A percentile compares a stretch with the other conserved stretches of the same genome.
Evolutionary conservation across 2,888 invertebrate genomes (phyloP).

Genomic region (Germaria angustata): DNA sequence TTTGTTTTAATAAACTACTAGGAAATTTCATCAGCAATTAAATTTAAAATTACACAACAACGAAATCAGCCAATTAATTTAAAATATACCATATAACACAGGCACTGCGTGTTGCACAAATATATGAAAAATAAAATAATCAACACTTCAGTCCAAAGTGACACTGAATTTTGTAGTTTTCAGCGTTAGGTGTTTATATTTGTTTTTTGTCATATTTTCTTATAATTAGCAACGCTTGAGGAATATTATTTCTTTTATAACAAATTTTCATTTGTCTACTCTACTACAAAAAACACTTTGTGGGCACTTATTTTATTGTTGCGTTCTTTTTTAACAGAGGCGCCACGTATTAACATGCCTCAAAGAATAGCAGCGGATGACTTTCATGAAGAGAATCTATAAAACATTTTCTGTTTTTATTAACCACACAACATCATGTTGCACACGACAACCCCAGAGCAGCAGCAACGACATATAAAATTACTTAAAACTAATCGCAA

Average conservation of each 20-base stretch:
- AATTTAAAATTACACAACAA: slow-evolving; percentile 32
- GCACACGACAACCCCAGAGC: background rate
- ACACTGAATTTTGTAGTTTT: slow-evolving; percentile 74
- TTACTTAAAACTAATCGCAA: slow-evolving; percentile 48
- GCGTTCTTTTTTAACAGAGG: slow-evolving; percentile 38
- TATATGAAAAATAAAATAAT: slow-evolving; percentile 71
- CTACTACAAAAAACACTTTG: background rate
- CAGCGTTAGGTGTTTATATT: background rate
- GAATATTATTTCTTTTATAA: slow-evolving; percentile 51
- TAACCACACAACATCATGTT: slow-evolving; percentile 36
- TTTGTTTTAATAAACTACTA: too few species aligned
- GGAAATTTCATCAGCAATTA: slow-evolving; percentile 35
- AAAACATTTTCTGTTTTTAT: slow-evolving; percentile 54
- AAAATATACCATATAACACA: background rate
- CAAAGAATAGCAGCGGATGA: slow-evolving; percentile 60
- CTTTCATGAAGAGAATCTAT: background rate
- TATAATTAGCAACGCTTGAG: slow-evolving; percentile 75
- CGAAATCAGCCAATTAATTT: slow-evolving; percentile 36
- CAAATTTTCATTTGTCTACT: slow-evolving; percentile 6
- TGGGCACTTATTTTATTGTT: background rate
- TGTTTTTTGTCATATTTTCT: slow-evolving; percentile 65
- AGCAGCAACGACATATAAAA: slow-evolving; percentile 7
- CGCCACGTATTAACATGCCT: slow-evolving; percentile 65
- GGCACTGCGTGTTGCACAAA: background rate
- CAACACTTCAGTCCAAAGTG: slow-evolving; percentile 76